Evolutionary conservation across 2,113 vertebrate genomes (phyloP).

Genomic region (Hippocampus barbouri): DNA sequence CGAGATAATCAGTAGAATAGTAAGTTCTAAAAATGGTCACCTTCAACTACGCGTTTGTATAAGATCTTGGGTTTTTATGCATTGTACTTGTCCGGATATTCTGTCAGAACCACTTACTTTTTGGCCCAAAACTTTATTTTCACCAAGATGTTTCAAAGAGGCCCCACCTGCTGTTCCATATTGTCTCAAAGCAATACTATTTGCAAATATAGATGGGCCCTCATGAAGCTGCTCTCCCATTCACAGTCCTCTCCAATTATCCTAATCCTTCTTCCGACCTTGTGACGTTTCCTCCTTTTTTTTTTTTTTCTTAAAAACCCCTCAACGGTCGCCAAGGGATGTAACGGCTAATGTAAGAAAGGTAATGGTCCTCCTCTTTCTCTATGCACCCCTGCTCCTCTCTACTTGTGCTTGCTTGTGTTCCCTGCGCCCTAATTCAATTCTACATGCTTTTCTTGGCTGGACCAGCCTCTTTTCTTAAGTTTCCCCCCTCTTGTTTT

Average conservation of each 20-base stretch:
- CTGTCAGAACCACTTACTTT: not conserved
- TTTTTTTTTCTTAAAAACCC: not conserved
- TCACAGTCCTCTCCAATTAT: constrained; percentile 37
- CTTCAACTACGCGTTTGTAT: not conserved
- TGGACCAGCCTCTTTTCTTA: constrained; percentile 24
- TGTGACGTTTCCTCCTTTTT: constrained; percentile 16
- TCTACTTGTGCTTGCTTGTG: constrained; percentile 38
- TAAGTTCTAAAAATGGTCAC: not conserved
- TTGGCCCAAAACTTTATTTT: not conserved
- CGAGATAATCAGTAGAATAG: not conserved
- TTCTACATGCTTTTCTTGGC: constrained; percentile 72
- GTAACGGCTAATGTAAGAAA: constrained; percentile 58
- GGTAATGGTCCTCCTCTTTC: constrained; percentile 61
- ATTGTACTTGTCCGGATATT: not conserved
- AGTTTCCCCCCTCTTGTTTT: constrained; percentile 26
- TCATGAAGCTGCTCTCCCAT: constrained; percentile 32
- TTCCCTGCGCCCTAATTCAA: constrained; percentile 64
- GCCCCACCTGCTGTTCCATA: constrained; percentile 24
- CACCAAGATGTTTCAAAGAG: not conserved
- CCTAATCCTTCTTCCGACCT: constrained; percentile 33
- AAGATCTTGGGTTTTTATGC: not conserved
- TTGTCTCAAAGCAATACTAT: constrained; percentile 37
- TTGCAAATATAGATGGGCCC: constrained; percentile 36
- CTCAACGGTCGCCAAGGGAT: constrained; percentile 36
- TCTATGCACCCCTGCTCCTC: constrained; percentile 47